phyloP scores from a whole-genome alignment of 2,888 invertebrate genomes.

The Monochamus alternatus region DNA sequence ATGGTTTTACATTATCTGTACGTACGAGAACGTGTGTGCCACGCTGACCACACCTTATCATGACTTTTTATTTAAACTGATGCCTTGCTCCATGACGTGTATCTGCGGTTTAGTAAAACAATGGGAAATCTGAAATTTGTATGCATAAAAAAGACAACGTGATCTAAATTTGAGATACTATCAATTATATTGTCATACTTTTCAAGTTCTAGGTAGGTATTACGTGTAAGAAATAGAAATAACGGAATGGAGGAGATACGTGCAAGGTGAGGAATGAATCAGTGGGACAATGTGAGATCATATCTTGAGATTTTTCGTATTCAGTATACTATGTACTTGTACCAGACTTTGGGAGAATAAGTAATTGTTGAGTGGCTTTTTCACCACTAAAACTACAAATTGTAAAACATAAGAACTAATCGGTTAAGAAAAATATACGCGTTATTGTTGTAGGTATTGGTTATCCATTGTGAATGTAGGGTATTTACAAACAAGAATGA shows the following conservation, averaged over 20 bases:
- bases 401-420: too few relatives aligned
- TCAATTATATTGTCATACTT: slow-evolving; percentile 28
- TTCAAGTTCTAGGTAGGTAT: neutral
- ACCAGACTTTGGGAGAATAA: too few relatives aligned
- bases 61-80: slow-evolving; percentile 25
- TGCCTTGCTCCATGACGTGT: slow-evolving; percentile 23
- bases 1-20: neutral
- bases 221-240: slow-evolving; percentile 4
- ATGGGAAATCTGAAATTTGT: slow-evolving; percentile 32
- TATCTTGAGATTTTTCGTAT: too few relatives aligned
- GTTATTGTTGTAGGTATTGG: too few relatives aligned
- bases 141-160: slow-evolving; percentile 29
- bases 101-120: slow-evolving; percentile 33
- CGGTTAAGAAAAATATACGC: too few relatives aligned
- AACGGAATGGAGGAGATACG: neutral
- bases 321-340: too few relatives aligned
- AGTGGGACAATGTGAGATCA: neutral
- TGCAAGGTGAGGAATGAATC: neutral
- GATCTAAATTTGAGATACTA: slow-evolving; percentile 32
- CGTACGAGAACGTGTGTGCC: slow-evolving; percentile 6
- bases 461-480: too few relatives aligned
- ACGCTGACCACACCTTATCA: slow-evolving; percentile 31
- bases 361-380: too few relatives aligned
- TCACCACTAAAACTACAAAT: too few relatives aligned
- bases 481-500: too few relatives aligned